Percentiles rank a stretch among this genome's conserved stretches.
Evolutionary conservation across 1,140 invertebrate genomes (phyloP).

Genomic region (Brachionus asplanchnoidis): DNA sequence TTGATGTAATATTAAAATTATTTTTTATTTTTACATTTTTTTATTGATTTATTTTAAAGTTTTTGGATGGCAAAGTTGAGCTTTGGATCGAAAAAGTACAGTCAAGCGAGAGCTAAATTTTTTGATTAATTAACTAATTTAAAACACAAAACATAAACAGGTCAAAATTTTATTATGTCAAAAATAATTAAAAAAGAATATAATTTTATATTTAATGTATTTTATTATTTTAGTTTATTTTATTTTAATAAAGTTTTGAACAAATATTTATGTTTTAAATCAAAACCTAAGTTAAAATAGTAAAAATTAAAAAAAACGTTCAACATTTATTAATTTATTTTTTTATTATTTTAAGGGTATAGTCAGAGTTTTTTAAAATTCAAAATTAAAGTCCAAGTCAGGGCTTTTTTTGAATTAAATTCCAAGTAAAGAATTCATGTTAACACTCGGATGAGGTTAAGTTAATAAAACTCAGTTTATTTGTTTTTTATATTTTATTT

Average conservation of each 20-base stretch:
- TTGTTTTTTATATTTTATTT: too few relatives aligned
- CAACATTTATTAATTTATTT: too few relatives aligned
- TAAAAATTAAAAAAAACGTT: too few relatives aligned
- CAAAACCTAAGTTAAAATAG: neutral
- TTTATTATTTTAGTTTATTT: neutral
- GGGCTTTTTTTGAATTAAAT: too few relatives aligned
- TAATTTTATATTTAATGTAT: neutral
- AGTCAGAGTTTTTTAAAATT: too few relatives aligned
- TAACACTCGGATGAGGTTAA: too few relatives aligned
- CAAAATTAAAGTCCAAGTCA: too few relatives aligned
- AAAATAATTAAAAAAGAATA: neutral
- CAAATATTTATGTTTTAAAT: neutral
- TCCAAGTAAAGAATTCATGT: too few relatives aligned
- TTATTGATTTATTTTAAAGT: slow-evolving; percentile 7
- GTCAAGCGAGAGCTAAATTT: neutral
- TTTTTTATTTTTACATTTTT: neutral
- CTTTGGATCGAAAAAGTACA: slow-evolving; percentile 26
- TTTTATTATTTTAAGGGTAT: too few relatives aligned
- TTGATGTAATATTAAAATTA: slow-evolving; percentile 12
- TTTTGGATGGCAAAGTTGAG: slow-evolving; percentile 37
- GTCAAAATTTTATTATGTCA: neutral
- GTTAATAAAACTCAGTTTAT: too few relatives aligned
- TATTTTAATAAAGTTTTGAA: neutral
- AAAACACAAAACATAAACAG: neutral
- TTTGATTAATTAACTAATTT: neutral